Evolutionary conservation across 1,140 invertebrate species (phyloP), one percentile per base, ranked within the genome.

Genomic region (Goniozus legneri): DNA sequence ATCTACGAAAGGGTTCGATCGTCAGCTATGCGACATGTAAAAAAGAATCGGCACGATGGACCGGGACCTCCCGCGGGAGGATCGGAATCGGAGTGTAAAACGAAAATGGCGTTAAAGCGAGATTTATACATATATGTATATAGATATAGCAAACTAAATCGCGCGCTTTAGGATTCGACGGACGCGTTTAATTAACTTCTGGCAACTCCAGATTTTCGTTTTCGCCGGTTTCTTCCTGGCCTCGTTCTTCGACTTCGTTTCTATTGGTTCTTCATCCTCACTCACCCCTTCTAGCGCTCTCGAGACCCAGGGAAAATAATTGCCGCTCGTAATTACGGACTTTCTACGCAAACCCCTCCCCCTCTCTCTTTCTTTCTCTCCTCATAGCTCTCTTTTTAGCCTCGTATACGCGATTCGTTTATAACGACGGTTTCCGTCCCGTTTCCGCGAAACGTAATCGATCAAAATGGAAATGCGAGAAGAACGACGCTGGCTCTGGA

Each of bases 181-280:
- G 56, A 47, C 43, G 44, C 54, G 56, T 64, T 66, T 65, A 69
- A 69, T 69, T 68, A 64, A 68, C 58, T 67, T 60, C 38, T 40
- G 42, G 54, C 52, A 65, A 64, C 55, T 64, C 36, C 53, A n/a
- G 57, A 64, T 64, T 59, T n/a, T 62, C 50, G 44, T 47, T 42
- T 36, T 34, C 37, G 39, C 44, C 31, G 24, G 42, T 52, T 31
- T 40, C 47, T 36, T 39, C 18, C 20, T 24, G 19, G 7, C 33
- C 19, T 14, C 21, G 12, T 4, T 33, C 32, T n/a, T 13, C 13
- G 3, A 8, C 14, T n/a, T 13, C 13, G 3, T 33, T 13, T n/a
- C 32, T 33, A 33, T 14, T 33, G 3, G 3, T 4, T n/a, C 4
- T 33, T 33, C 14, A 22, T 31, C 21, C 19, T 35, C 34, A 30